phyloP scores from a whole-genome alignment of 2,113 vertebrate genomes.

The Boleophthalmus pectinirostris region DNA sequence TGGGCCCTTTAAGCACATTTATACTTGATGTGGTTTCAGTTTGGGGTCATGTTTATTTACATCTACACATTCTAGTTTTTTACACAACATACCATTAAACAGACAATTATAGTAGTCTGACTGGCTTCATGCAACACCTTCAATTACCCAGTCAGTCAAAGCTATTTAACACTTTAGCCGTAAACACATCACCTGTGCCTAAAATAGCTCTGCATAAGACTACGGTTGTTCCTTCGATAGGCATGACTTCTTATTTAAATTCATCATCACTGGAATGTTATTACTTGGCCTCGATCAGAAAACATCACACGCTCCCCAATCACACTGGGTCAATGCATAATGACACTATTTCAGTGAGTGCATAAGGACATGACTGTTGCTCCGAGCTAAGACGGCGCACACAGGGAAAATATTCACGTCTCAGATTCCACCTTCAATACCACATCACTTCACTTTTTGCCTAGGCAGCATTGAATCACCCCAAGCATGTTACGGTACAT shows the following conservation, averaged over 20 bases:
- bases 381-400: constrained; percentile 12
- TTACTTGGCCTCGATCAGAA: constrained; percentile 38
- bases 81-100: no score
- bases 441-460: constrained; percentile 33
- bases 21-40: background rate
- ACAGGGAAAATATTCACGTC: constrained; percentile 63
- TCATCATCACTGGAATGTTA: constrained; percentile 58
- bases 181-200: constrained; percentile 58
- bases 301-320: constrained; percentile 46
- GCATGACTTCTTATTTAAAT: constrained; percentile 46
- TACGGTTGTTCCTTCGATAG: constrained; percentile 53
- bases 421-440: constrained; percentile 41
- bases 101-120: background rate
- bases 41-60: background rate
- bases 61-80: background rate
- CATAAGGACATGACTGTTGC: constrained; percentile 66
- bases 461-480: constrained; percentile 23
- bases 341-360: constrained; percentile 49
- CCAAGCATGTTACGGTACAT: background rate
- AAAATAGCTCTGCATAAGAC: constrained; percentile 59
- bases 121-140: constrained; percentile 6
- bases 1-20: background rate
- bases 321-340: constrained; percentile 49
- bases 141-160: constrained; percentile 24
- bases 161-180: constrained; percentile 6